Percentiles rank a stretch among this genome's conserved stretches.
Conservation (phyloP, 1,140 invertebrate genomes). For the Brachionus manjavacas region DNA sequence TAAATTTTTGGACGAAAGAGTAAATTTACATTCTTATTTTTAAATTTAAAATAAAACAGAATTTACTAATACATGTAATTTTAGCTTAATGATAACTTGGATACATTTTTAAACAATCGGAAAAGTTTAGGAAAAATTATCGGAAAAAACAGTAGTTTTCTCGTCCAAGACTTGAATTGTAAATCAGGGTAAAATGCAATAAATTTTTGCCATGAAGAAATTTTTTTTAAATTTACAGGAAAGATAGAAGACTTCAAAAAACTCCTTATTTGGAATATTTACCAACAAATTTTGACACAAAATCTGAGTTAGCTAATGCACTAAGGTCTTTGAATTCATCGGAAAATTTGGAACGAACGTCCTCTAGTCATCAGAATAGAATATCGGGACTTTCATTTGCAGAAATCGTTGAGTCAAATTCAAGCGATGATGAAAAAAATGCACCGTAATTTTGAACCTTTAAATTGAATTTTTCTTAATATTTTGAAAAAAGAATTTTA, state of each 20-base stretch:
- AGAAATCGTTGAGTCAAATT: not conserved
- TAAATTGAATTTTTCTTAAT: not conserved
- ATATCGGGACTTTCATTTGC: not conserved
- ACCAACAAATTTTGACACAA: constrained; percentile 3
- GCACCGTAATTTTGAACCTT: not conserved
- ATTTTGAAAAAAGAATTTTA: not conserved
- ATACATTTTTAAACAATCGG: not conserved
- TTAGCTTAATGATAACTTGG: constrained; percentile 7
- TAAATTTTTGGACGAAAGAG: constrained; percentile 30
- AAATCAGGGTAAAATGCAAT: constrained; percentile 9
- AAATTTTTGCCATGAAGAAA: not conserved
- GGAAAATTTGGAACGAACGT: not conserved
- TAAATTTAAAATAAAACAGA: not conserved
- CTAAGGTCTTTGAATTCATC: not conserved
- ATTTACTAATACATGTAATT: not conserved
- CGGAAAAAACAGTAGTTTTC: constrained; percentile 4
- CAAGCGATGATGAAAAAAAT: constrained; percentile 30
- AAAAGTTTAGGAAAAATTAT: not conserved
- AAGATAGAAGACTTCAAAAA: constrained; percentile 6
- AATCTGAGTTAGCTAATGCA: constrained; percentile 1
- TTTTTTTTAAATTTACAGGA: not conserved
- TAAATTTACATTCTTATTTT: not conserved
- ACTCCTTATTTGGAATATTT: constrained; percentile 25
- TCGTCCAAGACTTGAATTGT: not conserved
- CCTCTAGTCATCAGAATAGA: not conserved